Conservation (phyloP, 2,797 vertebrate species). For the Spea hammondii region DNA sequence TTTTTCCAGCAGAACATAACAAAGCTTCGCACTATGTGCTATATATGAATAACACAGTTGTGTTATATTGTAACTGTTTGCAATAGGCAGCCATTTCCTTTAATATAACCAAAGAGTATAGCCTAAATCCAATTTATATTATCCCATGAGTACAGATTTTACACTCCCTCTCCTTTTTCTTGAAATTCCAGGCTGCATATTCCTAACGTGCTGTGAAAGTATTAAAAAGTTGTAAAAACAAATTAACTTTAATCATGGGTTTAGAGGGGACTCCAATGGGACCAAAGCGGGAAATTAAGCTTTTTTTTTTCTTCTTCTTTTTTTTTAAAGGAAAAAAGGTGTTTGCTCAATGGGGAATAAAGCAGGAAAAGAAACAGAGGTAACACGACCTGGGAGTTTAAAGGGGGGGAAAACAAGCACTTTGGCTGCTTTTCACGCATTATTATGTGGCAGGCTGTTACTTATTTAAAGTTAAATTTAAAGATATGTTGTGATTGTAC, state of each 20-base stretch:
- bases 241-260: slow-evolving; percentile 53
- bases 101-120: slow-evolving; percentile 49
- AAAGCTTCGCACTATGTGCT: slow-evolving; percentile 30
- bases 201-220: slow-evolving; percentile 51
- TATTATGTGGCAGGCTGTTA: neutral
- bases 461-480: too few species aligned
- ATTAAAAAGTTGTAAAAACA: slow-evolving; percentile 54
- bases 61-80: slow-evolving; percentile 46
- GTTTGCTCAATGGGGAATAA: slow-evolving; percentile 43
- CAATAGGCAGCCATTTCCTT: slow-evolving; percentile 49
- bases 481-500: too few species aligned
- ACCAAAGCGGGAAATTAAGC: slow-evolving; percentile 50
- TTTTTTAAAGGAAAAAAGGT: slow-evolving; percentile 48
- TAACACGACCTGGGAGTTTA: slow-evolving; percentile 10
- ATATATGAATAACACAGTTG: slow-evolving; percentile 48
- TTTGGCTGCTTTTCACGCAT: neutral
- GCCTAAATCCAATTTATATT: slow-evolving; percentile 53
- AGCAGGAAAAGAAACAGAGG: slow-evolving; percentile 30
- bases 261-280: slow-evolving; percentile 48
- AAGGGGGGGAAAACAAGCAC: slow-evolving; percentile 7
- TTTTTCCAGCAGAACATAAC: slow-evolving; percentile 12
- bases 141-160: slow-evolving; percentile 47
- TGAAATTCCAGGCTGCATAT: slow-evolving; percentile 46
- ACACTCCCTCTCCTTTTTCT: slow-evolving; percentile 48
- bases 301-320: slow-evolving; percentile 45